Percentiles rank a stretch among this genome's conserved stretches.
phyloP scores from a whole-genome alignment of 2,113 vertebrate genomes.

The Rhinoderma darwinii region DNA sequence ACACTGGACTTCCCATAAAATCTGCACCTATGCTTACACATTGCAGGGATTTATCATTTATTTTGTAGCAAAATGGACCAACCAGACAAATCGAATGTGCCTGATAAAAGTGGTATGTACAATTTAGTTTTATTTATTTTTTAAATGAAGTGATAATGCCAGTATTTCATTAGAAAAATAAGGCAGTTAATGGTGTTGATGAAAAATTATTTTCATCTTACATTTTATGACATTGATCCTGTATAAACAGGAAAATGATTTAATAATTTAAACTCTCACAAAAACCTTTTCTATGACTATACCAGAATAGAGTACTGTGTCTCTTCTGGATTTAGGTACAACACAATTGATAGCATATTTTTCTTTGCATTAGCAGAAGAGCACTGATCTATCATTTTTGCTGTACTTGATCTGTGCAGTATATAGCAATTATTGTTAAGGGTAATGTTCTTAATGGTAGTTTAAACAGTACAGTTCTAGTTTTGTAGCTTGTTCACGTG shows the following conservation, averaged over 20 bases:
- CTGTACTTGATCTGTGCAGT: neutral
- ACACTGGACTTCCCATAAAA: constrained; percentile 71
- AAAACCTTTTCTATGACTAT: too few relatives aligned
- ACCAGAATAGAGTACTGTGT: neutral
- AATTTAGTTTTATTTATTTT: neutral
- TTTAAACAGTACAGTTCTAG: neutral
- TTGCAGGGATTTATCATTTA: constrained; percentile 37
- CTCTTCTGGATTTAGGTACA: neutral
- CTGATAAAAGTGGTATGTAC: constrained; percentile 65
- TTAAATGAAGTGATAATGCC: neutral
- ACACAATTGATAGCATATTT: neutral
- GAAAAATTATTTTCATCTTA: too few relatives aligned
- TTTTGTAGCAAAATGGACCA: constrained; percentile 67
- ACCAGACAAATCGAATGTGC: constrained; percentile 58
- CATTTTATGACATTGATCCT: too few relatives aligned
- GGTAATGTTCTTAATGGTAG: neutral
- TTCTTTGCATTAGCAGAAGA: neutral
- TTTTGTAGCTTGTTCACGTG: neutral
- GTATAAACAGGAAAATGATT: too few relatives aligned
- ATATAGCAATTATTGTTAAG: neutral
- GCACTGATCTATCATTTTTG: neutral
- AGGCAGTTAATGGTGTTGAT: too few relatives aligned
- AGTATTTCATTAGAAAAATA: neutral
- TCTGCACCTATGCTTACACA: constrained; percentile 61
- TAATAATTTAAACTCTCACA: too few relatives aligned